Conservation (phyloP, 2,797 vertebrate species). For the Vireo griseus region DNA sequence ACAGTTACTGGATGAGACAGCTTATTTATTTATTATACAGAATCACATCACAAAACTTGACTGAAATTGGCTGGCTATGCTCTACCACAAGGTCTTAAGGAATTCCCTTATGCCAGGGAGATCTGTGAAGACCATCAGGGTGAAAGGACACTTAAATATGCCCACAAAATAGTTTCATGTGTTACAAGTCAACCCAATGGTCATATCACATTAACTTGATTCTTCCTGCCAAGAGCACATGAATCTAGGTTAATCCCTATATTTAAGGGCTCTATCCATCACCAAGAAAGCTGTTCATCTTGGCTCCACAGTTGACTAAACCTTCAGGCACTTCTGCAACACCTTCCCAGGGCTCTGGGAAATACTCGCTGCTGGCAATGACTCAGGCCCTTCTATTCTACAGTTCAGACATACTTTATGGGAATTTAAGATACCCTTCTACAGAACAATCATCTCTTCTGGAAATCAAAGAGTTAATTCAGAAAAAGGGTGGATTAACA, state of each 20-base stretch:
- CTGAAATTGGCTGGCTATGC: not conserved
- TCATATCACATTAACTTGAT: not conserved
- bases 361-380: not conserved
- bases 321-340: not conserved
- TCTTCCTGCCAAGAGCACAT: not conserved
- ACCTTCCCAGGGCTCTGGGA: not conserved
- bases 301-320: not conserved
- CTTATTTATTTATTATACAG: not conserved
- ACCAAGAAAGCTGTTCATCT: not conserved
- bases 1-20: not conserved
- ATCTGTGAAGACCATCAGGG: not conserved
- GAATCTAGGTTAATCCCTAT: conserved; percentile 34
- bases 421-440: not conserved
- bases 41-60: not conserved
- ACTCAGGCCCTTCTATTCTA: not conserved
- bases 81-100: not conserved
- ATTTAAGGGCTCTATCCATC: not conserved
- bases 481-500: conserved; percentile 17
- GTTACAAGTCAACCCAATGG: not conserved
- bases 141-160: not conserved
- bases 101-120: not conserved
- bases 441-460: not conserved
- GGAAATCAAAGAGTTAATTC: conserved; percentile 12
- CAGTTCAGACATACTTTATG: not conserved
- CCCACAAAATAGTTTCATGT: not conserved